Evolutionary conservation across 2,113 vertebrate genomes (phyloP), one percentile per base, ranked within the genome.

Genomic region (Mungos mungo): DNA sequence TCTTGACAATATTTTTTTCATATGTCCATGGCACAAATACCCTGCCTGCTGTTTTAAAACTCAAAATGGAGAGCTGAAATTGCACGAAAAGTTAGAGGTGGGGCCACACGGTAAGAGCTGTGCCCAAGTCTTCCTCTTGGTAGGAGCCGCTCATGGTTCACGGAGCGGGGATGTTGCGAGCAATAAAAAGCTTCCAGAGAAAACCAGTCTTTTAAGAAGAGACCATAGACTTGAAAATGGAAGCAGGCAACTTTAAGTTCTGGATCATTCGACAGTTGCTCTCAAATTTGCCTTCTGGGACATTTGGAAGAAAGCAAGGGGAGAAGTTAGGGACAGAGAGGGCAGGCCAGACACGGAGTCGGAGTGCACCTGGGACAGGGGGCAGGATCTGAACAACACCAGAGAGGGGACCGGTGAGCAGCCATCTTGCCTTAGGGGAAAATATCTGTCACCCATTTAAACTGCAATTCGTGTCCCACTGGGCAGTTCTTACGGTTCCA

Each of bases 381-480:
- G 27, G 4, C 9, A 27, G 35, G 15, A 14, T 5, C 84, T 11
- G 50, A 82, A 35, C 57, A 41, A 52, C 29, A 11, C 5, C 3
- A 4, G 25, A 31, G 33, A 23, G 38, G 18, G 65, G 38, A 29
- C 38, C 14, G 89, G 25, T 29, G 25, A 93, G 79, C 82, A 96
- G 95, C 97, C 95, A 72, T 2, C 72, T 77, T 94, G 97, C 96
- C 98, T 95, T 29, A 1, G 0, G 98, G 97, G 31, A 21, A 84
- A 41, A 91, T 33, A 16, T 80, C 47, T 89, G 15, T 93, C 96
- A 98, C 88, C 57, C 19, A 2, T 65, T n/a, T 80, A 96, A 96
- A 82, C 50, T 81, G 33, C 23, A 71, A 47, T 80, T 98, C 97
- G 92, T 88, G 97, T 96, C 89, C 90, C 5, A 3, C 97, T 98